Evolutionary conservation across 1,140 invertebrate species (phyloP), one percentile per base, ranked within the genome.

Genomic region (Drosophila kepulauana): DNA sequence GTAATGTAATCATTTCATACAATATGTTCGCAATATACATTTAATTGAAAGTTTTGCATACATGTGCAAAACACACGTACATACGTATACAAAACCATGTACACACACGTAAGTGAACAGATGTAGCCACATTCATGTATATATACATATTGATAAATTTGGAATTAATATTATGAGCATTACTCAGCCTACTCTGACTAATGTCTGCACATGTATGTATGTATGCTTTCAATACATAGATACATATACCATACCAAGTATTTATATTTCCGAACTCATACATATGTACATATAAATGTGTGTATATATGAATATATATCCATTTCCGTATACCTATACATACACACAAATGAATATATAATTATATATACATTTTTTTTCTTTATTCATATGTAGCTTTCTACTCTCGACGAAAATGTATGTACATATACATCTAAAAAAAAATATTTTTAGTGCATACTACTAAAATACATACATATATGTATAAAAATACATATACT

Each of bases 401-500:
- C 59, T 61, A 65, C 6, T 8, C 4, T 6, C 35, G 62, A 68
- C 74, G 20, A 81, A 54, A n/a, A 35, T 54, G 25, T 6, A 15
- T 71, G 65, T 70, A 71, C 62, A 72, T 76, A 78, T 52, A 69
- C 10, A 8, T 41, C 38, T 38, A 6, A 38, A 38, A 61, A 77
- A 74, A 76, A 73, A 77, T 84, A 77, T 81, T 63, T 79, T 75
- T 70, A 48, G 52, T 33, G 52, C 16, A 46, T 70, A 48, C 30
- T 45, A 56, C n/a, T 52, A 41, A 51, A 35, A 58, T 58, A 63
- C 41, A 58, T 58, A 63, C 41, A 51, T 81, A 52, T 46, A 69
- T 81, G 56, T 46, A 45, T 56, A 81, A 73, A 62, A 67, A 76
- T 79, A 79, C 16, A 51, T 51, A 51, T 51, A 51, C 48, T 68